A percentile compares a stretch with the other conserved stretches of the same genome.
Conservation (phyloP, 1,140 invertebrate genomes). For the Pseudomyrmex cubaensis region DNA sequence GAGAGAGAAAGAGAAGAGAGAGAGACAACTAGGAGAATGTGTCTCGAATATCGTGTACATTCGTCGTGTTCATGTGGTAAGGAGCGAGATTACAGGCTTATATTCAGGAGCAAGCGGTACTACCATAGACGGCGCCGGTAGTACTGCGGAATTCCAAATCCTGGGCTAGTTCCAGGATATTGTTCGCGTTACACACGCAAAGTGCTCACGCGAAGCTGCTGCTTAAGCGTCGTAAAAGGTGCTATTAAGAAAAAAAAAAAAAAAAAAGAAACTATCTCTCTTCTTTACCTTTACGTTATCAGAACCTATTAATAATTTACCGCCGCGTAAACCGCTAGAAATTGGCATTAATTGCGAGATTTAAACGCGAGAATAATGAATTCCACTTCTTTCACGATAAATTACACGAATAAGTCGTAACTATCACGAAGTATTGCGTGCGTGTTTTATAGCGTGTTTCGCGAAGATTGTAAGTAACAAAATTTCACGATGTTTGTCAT, state of each 20-base stretch:
- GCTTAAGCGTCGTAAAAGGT: too few species aligned
- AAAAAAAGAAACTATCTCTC: not conserved
- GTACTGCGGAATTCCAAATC: constrained; percentile 50
- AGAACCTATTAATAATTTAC: constrained; percentile 30
- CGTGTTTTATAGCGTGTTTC: not conserved
- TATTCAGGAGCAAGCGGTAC: constrained; percentile 39
- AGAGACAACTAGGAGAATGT: constrained; percentile 41
- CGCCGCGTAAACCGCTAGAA: constrained; percentile 27
- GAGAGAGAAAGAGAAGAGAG: constrained; percentile 4
- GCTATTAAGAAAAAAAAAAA: too few species aligned
- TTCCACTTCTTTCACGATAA: not conserved
- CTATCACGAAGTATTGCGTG: not conserved
- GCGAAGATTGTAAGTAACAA: not conserved
- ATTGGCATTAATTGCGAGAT: constrained; percentile 22
- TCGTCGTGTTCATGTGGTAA: constrained; percentile 22
- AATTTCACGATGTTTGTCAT: constrained; percentile 4
- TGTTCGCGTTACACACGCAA: not conserved
- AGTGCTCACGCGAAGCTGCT: constrained; percentile 42
- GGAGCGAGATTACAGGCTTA: constrained; percentile 53
- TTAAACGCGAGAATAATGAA: constrained; percentile 28
- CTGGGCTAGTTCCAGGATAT: constrained; percentile 47
- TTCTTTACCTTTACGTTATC: constrained; percentile 14
- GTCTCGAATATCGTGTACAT: constrained; percentile 51
- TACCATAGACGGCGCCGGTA: constrained; percentile 7
- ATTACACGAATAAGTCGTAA: not conserved